These are phyloP conservation scores for Kobus ellipsiprymnus DNA, from an alignment of 2,113 vertebrate genomes.

Conservation along the genomic window DNA sequence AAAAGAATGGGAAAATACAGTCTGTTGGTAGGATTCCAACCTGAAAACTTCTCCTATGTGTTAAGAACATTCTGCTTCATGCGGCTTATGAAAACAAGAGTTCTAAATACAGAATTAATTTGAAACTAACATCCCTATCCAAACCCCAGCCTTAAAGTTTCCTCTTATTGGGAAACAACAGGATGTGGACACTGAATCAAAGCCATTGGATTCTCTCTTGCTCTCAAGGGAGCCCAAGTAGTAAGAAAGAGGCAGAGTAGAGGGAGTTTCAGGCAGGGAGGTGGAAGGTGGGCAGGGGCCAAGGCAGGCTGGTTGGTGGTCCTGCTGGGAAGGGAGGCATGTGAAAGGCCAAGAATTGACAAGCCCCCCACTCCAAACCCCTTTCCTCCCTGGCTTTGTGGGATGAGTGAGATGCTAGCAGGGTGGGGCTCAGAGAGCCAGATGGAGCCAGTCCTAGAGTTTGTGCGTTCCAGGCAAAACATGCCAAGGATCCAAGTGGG, in stretches of 20 bases:
- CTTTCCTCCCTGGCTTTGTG: background rate
- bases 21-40: background rate
- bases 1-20: background rate
- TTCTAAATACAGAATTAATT: constrained; percentile 13
- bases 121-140: background rate
- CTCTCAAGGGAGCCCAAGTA: background rate
- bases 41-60: background rate
- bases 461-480: background rate
- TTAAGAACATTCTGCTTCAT: background rate
- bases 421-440: background rate
- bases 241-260: background rate
- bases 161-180: background rate
- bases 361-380: rapidly evolving
- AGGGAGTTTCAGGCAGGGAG: background rate
- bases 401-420: background rate
- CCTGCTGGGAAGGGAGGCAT: background rate
- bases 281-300: no score
- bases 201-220: background rate
- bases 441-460: background rate
- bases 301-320: background rate
- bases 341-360: background rate
- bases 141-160: background rate
- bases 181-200: background rate
- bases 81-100: background rate
- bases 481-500: background rate